Evolutionary conservation across 2,113 vertebrate species (phyloP).

Genomic region (Pteropus alecto): DNA sequence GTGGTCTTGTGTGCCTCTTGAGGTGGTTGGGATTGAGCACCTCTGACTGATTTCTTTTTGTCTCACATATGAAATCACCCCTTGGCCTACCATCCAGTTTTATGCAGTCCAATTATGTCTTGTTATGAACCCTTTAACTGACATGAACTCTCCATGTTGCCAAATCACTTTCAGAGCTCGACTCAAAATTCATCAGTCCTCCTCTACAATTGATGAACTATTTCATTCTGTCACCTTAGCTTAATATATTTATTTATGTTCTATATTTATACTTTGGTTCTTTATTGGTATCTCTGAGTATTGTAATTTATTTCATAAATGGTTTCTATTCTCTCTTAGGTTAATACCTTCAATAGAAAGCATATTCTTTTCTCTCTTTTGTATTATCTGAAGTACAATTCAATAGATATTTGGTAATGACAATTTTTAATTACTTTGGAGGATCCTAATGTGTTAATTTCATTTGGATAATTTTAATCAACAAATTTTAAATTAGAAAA

Average conservation of each 20-base stretch:
- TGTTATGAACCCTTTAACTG: neutral
- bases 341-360: conserved; percentile 22
- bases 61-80: neutral
- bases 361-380: neutral
- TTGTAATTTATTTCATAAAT: conserved; percentile 43
- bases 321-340: neutral
- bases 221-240: conserved; percentile 25
- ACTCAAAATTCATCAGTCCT: neutral
- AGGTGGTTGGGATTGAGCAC: neutral
- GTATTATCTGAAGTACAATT: conserved; percentile 17
- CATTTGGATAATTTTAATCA: neutral
- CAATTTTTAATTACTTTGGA: conserved; percentile 6
- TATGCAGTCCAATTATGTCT: neutral
- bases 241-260: conserved; percentile 10
- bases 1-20: neutral
- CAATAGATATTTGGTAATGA: neutral
- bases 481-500: conserved; percentile 2
- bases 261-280: neutral
- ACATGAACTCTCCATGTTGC: neutral
- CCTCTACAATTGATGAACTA: neutral
- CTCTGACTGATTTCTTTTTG: neutral
- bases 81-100: neutral
- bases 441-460: conserved; percentile 13
- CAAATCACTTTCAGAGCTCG: conserved; percentile 27
- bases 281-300: neutral